Base-by-base conservation (phyloP, 2,797 vertebrate species). In the Xenops minutus region DNA sequence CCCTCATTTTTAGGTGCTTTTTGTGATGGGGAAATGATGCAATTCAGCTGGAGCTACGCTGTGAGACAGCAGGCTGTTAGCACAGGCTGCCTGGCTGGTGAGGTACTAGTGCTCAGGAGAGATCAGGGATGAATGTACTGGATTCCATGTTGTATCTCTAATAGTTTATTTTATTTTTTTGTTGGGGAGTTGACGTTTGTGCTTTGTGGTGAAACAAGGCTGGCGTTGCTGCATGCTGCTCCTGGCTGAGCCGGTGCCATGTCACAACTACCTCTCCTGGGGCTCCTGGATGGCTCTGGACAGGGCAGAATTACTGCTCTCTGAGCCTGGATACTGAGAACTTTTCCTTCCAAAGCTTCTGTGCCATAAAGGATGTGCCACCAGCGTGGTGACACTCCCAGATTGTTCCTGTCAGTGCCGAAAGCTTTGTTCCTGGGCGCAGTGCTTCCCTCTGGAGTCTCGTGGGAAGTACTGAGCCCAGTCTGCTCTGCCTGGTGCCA, bases 261-360 rank as follows among this genome's bases (percentile, higher is more conserved):
- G 16, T 86, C 90, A 88, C 34, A 37, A 75, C 97, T 97, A 96
- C 98, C 97, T 98, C 96, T 95, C 36, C 69, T 1, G 0, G 63
- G 68, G 52, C 83, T 86, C 46, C 61, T 51, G 69, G 64, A 36
- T 39, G 29, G 41, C 43, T 61, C 74, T 46, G 55, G 68, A 52
- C 2, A 10, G 87, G 48, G 62, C 83, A 61, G 85, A 68, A 34
- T 58, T 67, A 61, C 75, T 4, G 11, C 68, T 74, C 20, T 23
- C 85, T 61, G 54, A 92, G 81, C 90, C 80, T 78, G 41, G 48
- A 39, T 21, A 26, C 18, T 1, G 27, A 78, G 52, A 62, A 46
- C 24, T 78, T 88, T 67, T 12, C 41, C n/a, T 88, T 83, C 72
- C 51, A 73, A 61, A 95, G 81, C 48, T 81, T 88, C 58, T 58